Evolutionary conservation across 2,888 invertebrate species (phyloP).

Genomic region (Drosophila vallismaia): DNA sequence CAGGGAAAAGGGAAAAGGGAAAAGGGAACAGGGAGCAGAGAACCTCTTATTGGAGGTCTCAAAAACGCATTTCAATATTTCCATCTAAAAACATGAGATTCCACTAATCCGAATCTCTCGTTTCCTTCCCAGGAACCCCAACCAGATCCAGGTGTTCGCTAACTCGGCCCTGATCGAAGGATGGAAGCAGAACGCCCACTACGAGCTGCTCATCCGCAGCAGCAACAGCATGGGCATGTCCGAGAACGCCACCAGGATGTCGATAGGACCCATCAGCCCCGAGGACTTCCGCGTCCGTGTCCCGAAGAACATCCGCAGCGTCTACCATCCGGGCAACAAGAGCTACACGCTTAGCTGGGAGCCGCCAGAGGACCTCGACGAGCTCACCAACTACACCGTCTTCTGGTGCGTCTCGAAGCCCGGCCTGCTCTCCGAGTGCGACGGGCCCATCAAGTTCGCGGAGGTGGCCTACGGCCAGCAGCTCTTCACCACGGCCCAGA

Average conservation of each 20-base stretch:
- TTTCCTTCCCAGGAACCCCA: slow-evolving; percentile 38
- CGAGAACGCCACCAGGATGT: slow-evolving; percentile 63
- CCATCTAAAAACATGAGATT: no score
- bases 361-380: slow-evolving; percentile 83
- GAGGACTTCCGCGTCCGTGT: slow-evolving; percentile 54
- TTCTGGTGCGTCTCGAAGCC: slow-evolving; percentile 90
- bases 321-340: slow-evolving; percentile 87
- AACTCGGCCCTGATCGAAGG: slow-evolving; percentile 75
- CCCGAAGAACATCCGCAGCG: slow-evolving; percentile 85
- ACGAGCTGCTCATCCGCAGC: slow-evolving; percentile 76
- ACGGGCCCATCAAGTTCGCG: slow-evolving; percentile 87
- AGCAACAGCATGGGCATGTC: slow-evolving; percentile 75
- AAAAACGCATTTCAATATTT: no score
- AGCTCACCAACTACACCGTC: slow-evolving; percentile 89
- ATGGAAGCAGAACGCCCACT: slow-evolving; percentile 57
- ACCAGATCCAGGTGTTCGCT: slow-evolving; percentile 56
- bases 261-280: slow-evolving; percentile 65
- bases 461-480: slow-evolving; percentile 83
- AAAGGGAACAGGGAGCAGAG: no score
- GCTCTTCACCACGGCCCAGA: slow-evolving; percentile 84
- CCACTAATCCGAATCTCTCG: neutral
- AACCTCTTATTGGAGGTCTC: no score
- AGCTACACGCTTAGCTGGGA: slow-evolving; percentile 91
- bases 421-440: slow-evolving; percentile 86
- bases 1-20: no score